Base-by-base conservation (phyloP, 2,113 vertebrate species). In the Brachionichthys hirsutus region DNA sequence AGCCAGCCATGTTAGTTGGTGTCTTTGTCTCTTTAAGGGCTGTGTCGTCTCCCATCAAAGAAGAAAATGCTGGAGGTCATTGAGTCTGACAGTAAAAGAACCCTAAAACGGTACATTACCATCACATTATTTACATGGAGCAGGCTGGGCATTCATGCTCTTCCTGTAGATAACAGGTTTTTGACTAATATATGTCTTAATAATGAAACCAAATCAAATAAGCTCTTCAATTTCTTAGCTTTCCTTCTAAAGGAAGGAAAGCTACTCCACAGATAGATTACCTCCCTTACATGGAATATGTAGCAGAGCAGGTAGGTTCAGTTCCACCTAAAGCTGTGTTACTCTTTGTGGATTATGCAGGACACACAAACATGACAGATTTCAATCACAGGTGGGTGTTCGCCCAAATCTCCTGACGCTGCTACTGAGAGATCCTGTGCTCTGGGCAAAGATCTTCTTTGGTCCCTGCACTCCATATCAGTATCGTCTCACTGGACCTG, bases 401-500 rank as follows among this genome's bases (percentile, higher is more conserved):
- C 91, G 87, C 56, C 95, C 95, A 64, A 94, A 61, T 0, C 0
- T 95, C 34, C 24, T 76, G 3, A 44, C 52, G 9, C 82, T 98
- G 12, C 72, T 97, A 38, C 73, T 96, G 57, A 90, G 36, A 0
- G 95, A 98, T 30, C 94, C 95, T 55, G 66, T 38, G 15, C 80
- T 98, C 60, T 94, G 92, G 9, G 75, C 84, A 60, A 88, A 89
- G 8, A 16, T 96, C 61, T 84, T 94, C 61, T 93, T 95, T 4
- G 96, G 95, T 6, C 96, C 96, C 12, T 93, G 91, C 64, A 93
- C 92, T 0, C 69, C 95, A 1, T 98, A 94, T 78, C 96, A 96
- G 78, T 98, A 90, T 77, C 92, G 92, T 11, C 89, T 98, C 51
- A 41, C 22, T 14, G 95, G 95, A 9, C 94, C 91, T 0, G 94